Evolutionary conservation across 2,113 vertebrate genomes (phyloP), one percentile per base, ranked within the genome.

Genomic region (Aplodontia rufa): DNA sequence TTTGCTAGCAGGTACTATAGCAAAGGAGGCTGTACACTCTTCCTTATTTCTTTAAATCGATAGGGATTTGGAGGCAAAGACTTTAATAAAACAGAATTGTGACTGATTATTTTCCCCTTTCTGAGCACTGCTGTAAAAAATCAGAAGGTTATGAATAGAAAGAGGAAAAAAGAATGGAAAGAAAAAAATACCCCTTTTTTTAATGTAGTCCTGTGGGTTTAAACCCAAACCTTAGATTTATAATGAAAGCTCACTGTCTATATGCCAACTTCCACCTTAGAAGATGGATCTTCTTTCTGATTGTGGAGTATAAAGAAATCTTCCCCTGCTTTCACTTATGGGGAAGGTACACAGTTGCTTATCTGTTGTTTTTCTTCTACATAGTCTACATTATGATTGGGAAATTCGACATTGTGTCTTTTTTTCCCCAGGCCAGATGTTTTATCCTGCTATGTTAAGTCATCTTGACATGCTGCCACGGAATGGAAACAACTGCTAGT

Each of bases 391-490:
- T 97, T 97, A 97, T 96, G 93, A 94, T 98, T 98, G 97, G 96
- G 97, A 98, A 98, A 98, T 97, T 92, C 0, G 0, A 95, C 97
- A 97, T 98, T 24, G 81, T 96, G 45, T 74, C 22, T 58, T 75
- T 51, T 94, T 94, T 30, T 69, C 97, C 79, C 71, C 32, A 66
- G 93, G 95, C 97, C 98, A 98, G 98, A 98, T 98, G 98, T 98
- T 98, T 98, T 87, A 93, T 96, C 97, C 91, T 95, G 93, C 96
- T 98, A 51, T 76, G 97, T 98, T 98, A 98, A 98, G 98, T 98
- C 97, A 98, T 98, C 97, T 98, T 98, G 98, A 98, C 98, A 96
- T 96, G 95, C 87, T 98, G 98, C 98, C 98, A 98, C 79, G 55
- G 97, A 98, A 97, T 97, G 91, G 97, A 98, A 98, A 98, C 93